phyloP scores from a whole-genome alignment of 2,797 vertebrate genomes.

The Diplodus puntazzo region DNA sequence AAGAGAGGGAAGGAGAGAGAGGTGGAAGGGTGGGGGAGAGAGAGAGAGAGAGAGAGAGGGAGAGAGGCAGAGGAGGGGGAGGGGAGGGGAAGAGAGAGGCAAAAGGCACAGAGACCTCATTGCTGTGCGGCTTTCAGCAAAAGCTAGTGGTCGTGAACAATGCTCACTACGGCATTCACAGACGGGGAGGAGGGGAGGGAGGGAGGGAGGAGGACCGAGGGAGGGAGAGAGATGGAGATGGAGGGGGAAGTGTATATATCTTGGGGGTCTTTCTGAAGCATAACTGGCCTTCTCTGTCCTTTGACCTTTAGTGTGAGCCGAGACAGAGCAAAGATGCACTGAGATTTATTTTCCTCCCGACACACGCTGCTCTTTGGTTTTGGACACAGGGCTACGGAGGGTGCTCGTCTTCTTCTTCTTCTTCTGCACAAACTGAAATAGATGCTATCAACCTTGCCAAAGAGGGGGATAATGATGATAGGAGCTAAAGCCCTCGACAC shows the following conservation, averaged over 20 bases:
- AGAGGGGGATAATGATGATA: slow-evolving; percentile 15
- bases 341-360: slow-evolving; percentile 60
- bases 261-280: slow-evolving; percentile 76
- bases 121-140: slow-evolving; percentile 83
- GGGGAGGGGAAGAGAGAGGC: slow-evolving; percentile 77
- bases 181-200: slow-evolving; percentile 60
- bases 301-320: slow-evolving; percentile 77
- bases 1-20: slow-evolving; percentile 62
- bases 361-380: slow-evolving; percentile 33
- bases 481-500: slow-evolving; percentile 26
- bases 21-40: slow-evolving; percentile 61
- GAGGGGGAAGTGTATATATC: slow-evolving; percentile 59
- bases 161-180: slow-evolving; percentile 81
- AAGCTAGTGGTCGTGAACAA: slow-evolving; percentile 83
- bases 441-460: not conserved
- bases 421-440: slow-evolving; percentile 8
- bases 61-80: slow-evolving; percentile 63
- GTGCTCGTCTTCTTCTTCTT: not conserved
- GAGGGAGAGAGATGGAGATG: slow-evolving; percentile 26
- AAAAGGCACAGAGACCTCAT: slow-evolving; percentile 86
- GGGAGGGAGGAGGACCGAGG: slow-evolving; percentile 33
- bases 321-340: slow-evolving; percentile 59
- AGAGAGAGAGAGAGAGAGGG: slow-evolving; percentile 56
- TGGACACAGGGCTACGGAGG: slow-evolving; percentile 16
- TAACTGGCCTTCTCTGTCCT: slow-evolving; percentile 76